Evolutionary conservation across 2,797 vertebrate genomes (phyloP).

Genomic region (Anisognathus igniventris): DNA sequence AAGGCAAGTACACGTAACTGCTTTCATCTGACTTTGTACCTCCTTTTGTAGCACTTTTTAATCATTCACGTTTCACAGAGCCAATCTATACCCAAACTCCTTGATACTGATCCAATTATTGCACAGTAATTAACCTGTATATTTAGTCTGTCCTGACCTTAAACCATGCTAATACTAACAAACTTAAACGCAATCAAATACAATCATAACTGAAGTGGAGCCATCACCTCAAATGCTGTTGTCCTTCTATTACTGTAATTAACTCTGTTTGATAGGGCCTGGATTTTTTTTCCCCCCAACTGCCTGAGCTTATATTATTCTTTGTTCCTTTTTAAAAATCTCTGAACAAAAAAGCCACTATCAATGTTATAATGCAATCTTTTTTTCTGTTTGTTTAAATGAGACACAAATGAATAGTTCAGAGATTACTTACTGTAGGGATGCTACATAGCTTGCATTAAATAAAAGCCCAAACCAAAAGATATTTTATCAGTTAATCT

Average conservation of each 20-base stretch:
- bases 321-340: background rate
- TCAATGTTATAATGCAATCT: background rate
- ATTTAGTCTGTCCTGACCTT: background rate
- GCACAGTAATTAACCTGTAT: fast-evolving
- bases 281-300: background rate
- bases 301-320: background rate
- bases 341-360: background rate
- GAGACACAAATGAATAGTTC: background rate
- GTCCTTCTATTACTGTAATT: background rate
- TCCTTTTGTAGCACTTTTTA: background rate
- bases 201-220: background rate
- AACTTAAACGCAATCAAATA: background rate
- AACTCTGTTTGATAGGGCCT: background rate
- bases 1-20: background rate
- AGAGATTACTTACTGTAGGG: background rate
- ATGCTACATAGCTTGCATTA: background rate
- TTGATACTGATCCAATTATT: background rate
- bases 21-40: background rate
- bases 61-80: background rate
- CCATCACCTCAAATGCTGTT: background rate
- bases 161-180: background rate
- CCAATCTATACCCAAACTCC: background rate
- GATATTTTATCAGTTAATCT: background rate
- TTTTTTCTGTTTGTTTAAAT: background rate
- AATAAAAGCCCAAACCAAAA: background rate